Evolutionary conservation across 1,140 invertebrate genomes (phyloP).

Genomic region (Potamilus streckersoni): DNA sequence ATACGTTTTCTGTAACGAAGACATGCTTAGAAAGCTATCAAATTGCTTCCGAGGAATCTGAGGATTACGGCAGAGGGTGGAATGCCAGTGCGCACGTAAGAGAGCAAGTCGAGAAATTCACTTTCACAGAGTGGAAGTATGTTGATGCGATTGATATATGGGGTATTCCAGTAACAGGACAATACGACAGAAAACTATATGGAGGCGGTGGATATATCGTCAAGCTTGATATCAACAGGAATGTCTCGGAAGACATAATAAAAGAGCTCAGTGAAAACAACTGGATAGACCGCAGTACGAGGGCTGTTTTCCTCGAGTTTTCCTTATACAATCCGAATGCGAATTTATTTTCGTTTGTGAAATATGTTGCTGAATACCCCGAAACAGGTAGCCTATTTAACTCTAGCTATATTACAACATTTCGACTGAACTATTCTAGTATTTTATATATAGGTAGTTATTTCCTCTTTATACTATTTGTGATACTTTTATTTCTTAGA

Average conservation of each 20-base stretch:
- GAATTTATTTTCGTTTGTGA: constrained; percentile 37
- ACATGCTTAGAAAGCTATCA: no score
- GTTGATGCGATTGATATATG: constrained; percentile 30
- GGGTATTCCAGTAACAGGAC: constrained; percentile 34
- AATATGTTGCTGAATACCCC: constrained; percentile 62
- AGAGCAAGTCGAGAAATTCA: not conserved
- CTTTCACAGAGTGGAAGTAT: constrained; percentile 33
- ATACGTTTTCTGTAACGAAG: no score
- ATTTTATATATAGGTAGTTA: constrained; percentile 17
- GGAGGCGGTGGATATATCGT: constrained; percentile 42
- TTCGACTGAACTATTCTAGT: constrained; percentile 15
- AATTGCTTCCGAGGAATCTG: no score
- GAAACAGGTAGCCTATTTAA: constrained; percentile 62
- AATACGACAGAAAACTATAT: constrained; percentile 25
- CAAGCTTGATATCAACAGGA: constrained; percentile 30
- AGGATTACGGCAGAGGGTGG: no score
- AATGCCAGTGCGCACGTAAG: no score
- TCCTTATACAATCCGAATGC: constrained; percentile 69
- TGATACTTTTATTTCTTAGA: constrained; percentile 7
- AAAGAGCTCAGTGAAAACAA: constrained; percentile 51
- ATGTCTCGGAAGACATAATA: constrained; percentile 40
- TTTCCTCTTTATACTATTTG: constrained; percentile 24
- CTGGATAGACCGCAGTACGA: constrained; percentile 70
- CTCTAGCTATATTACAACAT: constrained; percentile 14
- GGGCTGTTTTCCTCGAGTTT: constrained; percentile 71